Evolutionary conservation across 2,888 invertebrate species (phyloP), one percentile per base, ranked within the genome.

Genomic region (Malthinus flaveolus): DNA sequence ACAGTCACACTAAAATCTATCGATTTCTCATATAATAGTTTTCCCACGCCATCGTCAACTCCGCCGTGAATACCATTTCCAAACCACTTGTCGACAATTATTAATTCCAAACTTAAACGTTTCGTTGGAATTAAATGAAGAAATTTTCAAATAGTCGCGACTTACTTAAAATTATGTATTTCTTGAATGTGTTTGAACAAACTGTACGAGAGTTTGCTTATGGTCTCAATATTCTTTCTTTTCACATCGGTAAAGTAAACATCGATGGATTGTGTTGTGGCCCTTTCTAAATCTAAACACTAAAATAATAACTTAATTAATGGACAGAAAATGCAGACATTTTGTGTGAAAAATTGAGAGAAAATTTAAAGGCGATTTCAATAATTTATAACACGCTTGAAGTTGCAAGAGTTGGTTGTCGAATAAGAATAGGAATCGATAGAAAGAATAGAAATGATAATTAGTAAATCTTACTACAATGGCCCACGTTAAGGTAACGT

Each of bases 101-200:
- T 15, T 23, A 56, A 9, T 3, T 49, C 9, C 2, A 33, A 10
- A 5, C 54, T 55, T 15, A 23, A 45, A 15, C n/a, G 6, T 9
- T 31, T 15, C 9, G 1, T 13, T 45, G 8, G 4, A 2, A 45
- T 9, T n/a, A 45, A 45, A 32, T n/a, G n/a, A n/a, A n/a, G n/a
- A 10, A 8, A 1, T 7, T 12, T 32, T n/a, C 32, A 1, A 34
- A 35, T 8, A 48, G 34, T 1, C 34, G 12, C 0, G 6, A 50
- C 66, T 66, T 68, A 73, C 74, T 59, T 63, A 57, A 74, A 74
- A 44, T 70, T 64, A 39, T 74, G 72, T 5, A 71, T 68, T 6
- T 69, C 65, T 39, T 64, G 55, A n/a, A 57, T 12, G 12, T 57
- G 56, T n/a, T 34, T 11, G 39, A 47, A 57, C 4, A 57, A 32